phyloP scores from a whole-genome alignment of 1,140 invertebrate species.

The Ips typographus region DNA sequence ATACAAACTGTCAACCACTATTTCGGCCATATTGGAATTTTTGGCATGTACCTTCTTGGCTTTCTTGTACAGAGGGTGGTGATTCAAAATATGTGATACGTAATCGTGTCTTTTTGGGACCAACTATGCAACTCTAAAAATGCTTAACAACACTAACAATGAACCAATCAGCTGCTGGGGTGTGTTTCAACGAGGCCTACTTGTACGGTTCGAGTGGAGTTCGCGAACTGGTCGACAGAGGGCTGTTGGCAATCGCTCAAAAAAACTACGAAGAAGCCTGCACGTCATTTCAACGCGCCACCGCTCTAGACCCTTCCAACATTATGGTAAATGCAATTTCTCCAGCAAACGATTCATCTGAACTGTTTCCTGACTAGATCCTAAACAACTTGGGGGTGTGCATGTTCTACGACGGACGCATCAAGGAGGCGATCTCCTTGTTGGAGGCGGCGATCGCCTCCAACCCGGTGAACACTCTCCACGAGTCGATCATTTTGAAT shows the following conservation, averaged over 20 bases:
- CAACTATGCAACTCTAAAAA: conserved; percentile 50
- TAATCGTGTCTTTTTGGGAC: conserved; percentile 19
- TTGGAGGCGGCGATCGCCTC: conserved; percentile 78
- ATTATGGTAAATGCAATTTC: conserved; percentile 66
- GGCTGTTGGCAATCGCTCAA: conserved; percentile 76
- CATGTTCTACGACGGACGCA: conserved; percentile 81
- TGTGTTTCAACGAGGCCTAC: conserved; percentile 63
- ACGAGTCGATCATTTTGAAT: conserved; percentile 85
- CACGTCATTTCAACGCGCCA: conserved; percentile 75
- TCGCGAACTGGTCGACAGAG: conserved; percentile 72
- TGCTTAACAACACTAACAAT: conserved; percentile 60
- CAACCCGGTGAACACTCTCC: conserved; percentile 78
- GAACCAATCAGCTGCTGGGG: conserved; percentile 58
- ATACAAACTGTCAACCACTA: no score
- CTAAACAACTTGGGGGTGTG: conserved; percentile 93
- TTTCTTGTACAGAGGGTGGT: no score
- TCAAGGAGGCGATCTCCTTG: conserved; percentile 81
- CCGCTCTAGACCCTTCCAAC: conserved; percentile 76
- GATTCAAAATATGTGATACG: no score
- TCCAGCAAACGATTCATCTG: background rate
- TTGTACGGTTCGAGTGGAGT: conserved; percentile 56
- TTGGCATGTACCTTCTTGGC: no score
- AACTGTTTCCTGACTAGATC: conserved; percentile 56
- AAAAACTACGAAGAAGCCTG: conserved; percentile 84
- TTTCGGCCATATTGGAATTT: no score